Evolutionary conservation across 2,113 vertebrate species (phyloP).

Genomic region (Tangachromis dhanisi): DNA sequence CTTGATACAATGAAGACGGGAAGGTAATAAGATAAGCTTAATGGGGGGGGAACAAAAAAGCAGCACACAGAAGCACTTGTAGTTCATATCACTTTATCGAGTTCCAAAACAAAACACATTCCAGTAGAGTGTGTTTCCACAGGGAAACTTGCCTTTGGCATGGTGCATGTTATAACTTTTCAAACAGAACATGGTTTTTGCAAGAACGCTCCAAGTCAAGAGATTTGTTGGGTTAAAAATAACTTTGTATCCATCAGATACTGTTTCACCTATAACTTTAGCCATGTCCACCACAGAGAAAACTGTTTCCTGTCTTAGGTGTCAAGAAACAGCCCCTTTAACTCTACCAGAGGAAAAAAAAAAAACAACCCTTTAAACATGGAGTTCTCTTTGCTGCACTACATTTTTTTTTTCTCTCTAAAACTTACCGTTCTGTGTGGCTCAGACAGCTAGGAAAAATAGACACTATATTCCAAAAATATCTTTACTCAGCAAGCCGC

Average conservation of each 20-base stretch:
- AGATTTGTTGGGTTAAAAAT: not conserved
- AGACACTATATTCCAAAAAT: conserved; percentile 17
- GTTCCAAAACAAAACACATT: not conserved
- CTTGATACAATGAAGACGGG: not conserved
- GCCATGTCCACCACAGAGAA: not conserved
- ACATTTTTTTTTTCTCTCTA: not conserved
- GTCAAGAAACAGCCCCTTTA: not conserved
- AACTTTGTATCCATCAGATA: not conserved
- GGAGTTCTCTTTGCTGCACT: not conserved
- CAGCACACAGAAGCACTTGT: not conserved
- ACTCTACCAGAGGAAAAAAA: not conserved
- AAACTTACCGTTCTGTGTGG: not conserved
- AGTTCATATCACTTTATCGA: not conserved
- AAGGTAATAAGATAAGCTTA: not conserved
- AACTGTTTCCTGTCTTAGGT: not conserved
- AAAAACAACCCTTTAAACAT: fast-evolving
- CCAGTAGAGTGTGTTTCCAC: not conserved
- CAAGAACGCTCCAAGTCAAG: not conserved
- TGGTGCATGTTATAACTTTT: not conserved
- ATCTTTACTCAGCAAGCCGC: not conserved
- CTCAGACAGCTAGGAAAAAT: not conserved
- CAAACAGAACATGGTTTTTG: not conserved
- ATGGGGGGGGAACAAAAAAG: not conserved
- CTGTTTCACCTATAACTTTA: not conserved
- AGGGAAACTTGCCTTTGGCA: not conserved